Evolutionary conservation across 2,888 invertebrate genomes (phyloP), one percentile per base, ranked within the genome.

Genomic region (Argynnis bischoffii): DNA sequence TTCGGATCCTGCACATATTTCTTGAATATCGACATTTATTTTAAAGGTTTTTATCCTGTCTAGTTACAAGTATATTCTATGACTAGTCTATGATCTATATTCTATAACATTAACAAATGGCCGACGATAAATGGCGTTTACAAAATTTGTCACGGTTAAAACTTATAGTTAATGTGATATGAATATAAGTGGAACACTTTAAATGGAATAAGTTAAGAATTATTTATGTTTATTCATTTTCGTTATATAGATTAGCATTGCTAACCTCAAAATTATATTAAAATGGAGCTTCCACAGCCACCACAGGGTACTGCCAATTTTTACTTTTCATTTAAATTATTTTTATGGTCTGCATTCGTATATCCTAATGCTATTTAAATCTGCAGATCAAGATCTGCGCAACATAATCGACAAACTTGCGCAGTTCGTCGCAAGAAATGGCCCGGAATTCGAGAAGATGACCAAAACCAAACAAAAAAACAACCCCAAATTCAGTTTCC

Each of bases 331-430:
- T 15, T 15, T 13, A 15, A 6, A 26, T 13, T n/a, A 26, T 55
- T 51, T 46, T 2, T 41, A 21, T 21, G 41, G n/a, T 14, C 3
- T 14, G 14, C 14, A 16, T 26, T 16, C 41, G 5, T 3, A 5
- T 53, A 41, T 21, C 63, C 41, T 51, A 54, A 54, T 35, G 15
- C 63, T 57, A 64, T 54, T 51, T 55, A 21, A 41, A 68, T 90
- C 93, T 74, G n/a, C 86, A 96, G 99, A 99, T 94, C 96, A 96
- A 82, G 98, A 99, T 86, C 95, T 99, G 81, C 96, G 97, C 84
- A 99, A 98, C 93, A 99, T 99, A 83, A 99, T 99, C 82, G 99
- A 99, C 94, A 99, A 99, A 94, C 94, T 99, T 79, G 99, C 99
- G 15, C 98, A 98, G 90, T 99, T 99, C 94, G 99, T 99, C 76